These are phyloP conservation scores for Cydia amplana DNA, from an alignment of 1,140 invertebrate genomes.

Conservation along the genomic window DNA sequence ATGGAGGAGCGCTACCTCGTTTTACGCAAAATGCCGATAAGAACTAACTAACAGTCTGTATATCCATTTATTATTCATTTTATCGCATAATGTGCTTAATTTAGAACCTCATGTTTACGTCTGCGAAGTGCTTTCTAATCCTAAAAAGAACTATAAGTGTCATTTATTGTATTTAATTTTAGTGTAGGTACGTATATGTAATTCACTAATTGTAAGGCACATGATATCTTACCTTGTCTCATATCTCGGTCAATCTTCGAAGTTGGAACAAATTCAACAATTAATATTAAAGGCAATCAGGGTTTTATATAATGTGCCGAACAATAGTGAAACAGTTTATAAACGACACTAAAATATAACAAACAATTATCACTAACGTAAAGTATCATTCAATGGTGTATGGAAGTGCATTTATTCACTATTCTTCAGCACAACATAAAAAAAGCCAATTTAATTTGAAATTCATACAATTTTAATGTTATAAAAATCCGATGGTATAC, in stretches of 20 bases:
- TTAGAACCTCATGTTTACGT: too few species aligned
- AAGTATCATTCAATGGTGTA: slow-evolving; percentile 58
- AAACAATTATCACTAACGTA: slow-evolving; percentile 36
- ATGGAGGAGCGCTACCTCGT: too few species aligned
- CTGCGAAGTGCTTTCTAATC: too few species aligned
- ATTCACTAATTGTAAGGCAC: slow-evolving; percentile 53
- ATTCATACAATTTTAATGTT: slow-evolving; percentile 43
- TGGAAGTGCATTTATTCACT: slow-evolving; percentile 79
- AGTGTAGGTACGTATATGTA: neutral
- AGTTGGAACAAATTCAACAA: slow-evolving; percentile 32
- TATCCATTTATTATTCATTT: too few species aligned
- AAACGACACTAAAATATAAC: slow-evolving; percentile 41
- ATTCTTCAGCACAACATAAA: slow-evolving; percentile 77
- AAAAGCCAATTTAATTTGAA: slow-evolving; percentile 47
- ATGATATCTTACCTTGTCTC: slow-evolving; percentile 51
- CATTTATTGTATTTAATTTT: too few species aligned
- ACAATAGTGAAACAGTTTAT: slow-evolving; percentile 83
- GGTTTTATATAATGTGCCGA: slow-evolving; percentile 82
- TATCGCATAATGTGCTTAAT: too few species aligned
- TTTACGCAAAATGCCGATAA: too few species aligned
- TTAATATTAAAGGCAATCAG: slow-evolving; percentile 41
- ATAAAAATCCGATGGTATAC: slow-evolving; percentile 43
- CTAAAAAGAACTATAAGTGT: too few species aligned
- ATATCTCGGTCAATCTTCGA: slow-evolving; percentile 38
- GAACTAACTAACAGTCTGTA: too few species aligned